Conservation (phyloP, 2,888 invertebrate species). For the Eupelmus urozonus region DNA sequence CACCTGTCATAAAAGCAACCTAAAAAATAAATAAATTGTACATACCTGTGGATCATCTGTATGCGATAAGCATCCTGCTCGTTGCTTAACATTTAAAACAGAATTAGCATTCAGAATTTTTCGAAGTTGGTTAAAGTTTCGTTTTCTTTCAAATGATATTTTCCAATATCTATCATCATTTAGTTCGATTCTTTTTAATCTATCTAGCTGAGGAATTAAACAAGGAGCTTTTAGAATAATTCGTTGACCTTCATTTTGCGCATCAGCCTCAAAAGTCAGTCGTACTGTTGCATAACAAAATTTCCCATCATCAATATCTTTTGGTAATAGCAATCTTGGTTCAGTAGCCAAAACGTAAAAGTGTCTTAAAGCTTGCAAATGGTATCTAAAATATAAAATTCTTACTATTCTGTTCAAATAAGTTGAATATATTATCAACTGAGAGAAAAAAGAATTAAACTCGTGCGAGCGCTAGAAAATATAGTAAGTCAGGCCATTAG, state of each 20-base stretch:
- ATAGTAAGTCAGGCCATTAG: too few species aligned
- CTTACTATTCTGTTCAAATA: too few species aligned
- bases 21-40: too few species aligned
- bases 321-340: conserved; percentile 91
- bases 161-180: conserved; percentile 95
- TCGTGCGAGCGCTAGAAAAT: too few species aligned
- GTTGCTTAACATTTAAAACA: conserved; percentile 90
- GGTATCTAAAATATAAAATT: conserved; percentile 91
- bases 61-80: conserved; percentile 93
- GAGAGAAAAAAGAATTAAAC: too few species aligned
- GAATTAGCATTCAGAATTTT: conserved; percentile 84
- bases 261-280: conserved; percentile 73
- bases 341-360: conserved; percentile 96
- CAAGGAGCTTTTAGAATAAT: conserved; percentile 88
- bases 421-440: too few species aligned
- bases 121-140: conserved; percentile 90
- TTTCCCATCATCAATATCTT: conserved; percentile 88
- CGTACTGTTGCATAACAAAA: conserved; percentile 89
- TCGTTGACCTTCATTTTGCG: conserved; percentile 79
- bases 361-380: conserved; percentile 97
- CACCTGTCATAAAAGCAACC: too few species aligned
- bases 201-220: conserved; percentile 88
- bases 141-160: conserved; percentile 87
- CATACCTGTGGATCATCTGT: conserved; percentile 85
- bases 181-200: conserved; percentile 86